Evolutionary conservation across 2,888 invertebrate species (phyloP), one percentile per base, ranked within the genome.

Genomic region (Temnothorax rugatulus): DNA sequence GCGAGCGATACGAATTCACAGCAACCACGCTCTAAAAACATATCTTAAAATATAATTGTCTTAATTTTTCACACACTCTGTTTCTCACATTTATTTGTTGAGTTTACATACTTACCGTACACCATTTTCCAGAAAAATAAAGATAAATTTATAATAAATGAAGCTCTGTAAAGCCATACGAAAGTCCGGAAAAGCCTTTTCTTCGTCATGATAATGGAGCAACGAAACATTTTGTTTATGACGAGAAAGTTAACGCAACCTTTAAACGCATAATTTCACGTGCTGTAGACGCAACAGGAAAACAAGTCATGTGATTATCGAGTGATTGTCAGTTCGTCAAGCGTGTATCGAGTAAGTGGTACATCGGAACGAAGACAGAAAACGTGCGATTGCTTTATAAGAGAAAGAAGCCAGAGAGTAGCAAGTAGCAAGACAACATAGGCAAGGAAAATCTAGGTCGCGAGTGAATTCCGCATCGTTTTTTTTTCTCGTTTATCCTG

Each of bases 401-500:
- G 13, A 59, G 44, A 59, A 73, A 59, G 29, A 41, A 59, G 8
- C 8, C 29, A 4, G 71, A 13, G 13, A n/a, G n/a, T n/a, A n/a
- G n/a, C n/a, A n/a, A n/a, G n/a, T 25, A 63, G 25, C 9, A 47
- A 9, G n/a, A 47, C 7, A 41, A 25, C 69, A 25, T 9, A 54
- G n/a, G 41, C 9, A 76, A 13, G 68, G 25, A 29, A 21, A 13
- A 81, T 71, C 47, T 59, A 29, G 69, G 18, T 79, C 13, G 69
- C 44, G 44, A 54, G 25, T 79, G 4, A 29, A 29, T 29, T 29
- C 29, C 29, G 4, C 29, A 29, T 83, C 25, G 15, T 79, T 79
- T 63, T 69, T n/a, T n/a, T 29, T 69, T 79, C 15, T 34, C 15
- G 41, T 59, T 59, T 29, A 7, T 18, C 84, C 25, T 29, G 8